A percentile compares a stretch with the other conserved stretches of the same genome.
phyloP scores from a whole-genome alignment of 2,113 vertebrate species.

The Dasypus novemcinctus region DNA sequence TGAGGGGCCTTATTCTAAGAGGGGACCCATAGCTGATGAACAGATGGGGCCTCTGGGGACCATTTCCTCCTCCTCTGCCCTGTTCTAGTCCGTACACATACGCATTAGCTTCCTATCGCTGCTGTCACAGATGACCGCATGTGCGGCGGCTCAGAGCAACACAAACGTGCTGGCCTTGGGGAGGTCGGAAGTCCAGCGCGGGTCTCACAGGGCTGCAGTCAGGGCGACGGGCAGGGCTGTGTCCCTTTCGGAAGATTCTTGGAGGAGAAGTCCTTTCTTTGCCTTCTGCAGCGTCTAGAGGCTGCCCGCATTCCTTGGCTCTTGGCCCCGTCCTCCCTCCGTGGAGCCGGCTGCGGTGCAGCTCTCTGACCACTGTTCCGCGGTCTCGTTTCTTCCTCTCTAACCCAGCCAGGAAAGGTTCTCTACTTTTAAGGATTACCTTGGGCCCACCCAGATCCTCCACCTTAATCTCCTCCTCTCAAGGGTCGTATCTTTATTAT shows the following conservation, averaged over 20 bases:
- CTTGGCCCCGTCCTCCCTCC: neutral
- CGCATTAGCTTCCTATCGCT: neutral
- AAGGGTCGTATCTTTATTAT: neutral
- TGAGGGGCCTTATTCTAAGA: neutral
- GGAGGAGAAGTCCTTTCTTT: neutral
- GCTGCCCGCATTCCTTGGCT: neutral
- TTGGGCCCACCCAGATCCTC: neutral
- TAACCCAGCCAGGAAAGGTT: no score
- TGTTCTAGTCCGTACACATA: neutral
- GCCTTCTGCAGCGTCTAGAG: neutral
- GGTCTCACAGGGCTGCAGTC: neutral
- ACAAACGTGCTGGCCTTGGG: no score
- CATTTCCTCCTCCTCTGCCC: fast-evolving
- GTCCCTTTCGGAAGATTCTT: neutral
- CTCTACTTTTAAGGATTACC: neutral
- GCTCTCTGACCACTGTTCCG: neutral
- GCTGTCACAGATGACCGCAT: neutral
- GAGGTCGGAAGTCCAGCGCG: neutral
- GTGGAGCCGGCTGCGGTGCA: neutral
- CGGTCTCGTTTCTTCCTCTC: neutral
- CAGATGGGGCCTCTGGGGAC: neutral
- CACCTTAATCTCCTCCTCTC: neutral
- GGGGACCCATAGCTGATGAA: neutral
- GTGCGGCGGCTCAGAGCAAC: neutral
- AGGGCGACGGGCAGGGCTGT: neutral